Conservation (phyloP, 2,113 vertebrate species). For the Notarius lentiginosus region DNA sequence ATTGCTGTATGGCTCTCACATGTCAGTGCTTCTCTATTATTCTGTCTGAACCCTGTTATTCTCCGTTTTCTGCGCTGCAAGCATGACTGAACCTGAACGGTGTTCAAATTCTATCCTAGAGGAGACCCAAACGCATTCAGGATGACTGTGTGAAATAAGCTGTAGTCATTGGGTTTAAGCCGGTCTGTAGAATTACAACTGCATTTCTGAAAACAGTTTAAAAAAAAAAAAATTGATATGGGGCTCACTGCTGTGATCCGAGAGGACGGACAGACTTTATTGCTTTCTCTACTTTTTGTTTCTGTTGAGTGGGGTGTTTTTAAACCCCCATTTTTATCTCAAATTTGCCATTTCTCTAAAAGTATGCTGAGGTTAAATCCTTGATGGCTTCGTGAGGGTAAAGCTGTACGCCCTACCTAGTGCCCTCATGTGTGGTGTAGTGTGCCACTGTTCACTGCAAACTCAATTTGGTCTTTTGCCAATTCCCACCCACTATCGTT, state of each 20-base stretch:
- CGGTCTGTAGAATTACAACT: background rate
- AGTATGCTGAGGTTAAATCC: background rate
- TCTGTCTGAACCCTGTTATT: background rate
- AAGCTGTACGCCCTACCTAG: background rate
- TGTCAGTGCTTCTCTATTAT: background rate
- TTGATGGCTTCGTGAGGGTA: background rate
- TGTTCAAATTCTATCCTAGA: background rate
- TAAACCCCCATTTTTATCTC: background rate
- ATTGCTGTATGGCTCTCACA: background rate
- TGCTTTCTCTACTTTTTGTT: background rate
- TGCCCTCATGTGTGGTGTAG: background rate
- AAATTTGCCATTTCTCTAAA: background rate
- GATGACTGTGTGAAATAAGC: background rate
- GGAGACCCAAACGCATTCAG: background rate
- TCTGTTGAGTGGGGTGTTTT: background rate
- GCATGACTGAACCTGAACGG: slow-evolving; percentile 8
- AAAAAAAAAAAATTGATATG: no score
- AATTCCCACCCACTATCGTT: background rate
- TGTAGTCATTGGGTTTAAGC: background rate
- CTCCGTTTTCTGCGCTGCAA: background rate
- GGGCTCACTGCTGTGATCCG: no score
- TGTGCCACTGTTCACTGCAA: background rate
- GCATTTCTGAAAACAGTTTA: background rate
- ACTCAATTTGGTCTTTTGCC: background rate
- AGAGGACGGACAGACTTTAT: background rate